A percentile compares a stretch with the other conserved stretches of the same genome.
phyloP scores from a whole-genome alignment of 2,113 vertebrate genomes.

The Dromiciops gliroides region DNA sequence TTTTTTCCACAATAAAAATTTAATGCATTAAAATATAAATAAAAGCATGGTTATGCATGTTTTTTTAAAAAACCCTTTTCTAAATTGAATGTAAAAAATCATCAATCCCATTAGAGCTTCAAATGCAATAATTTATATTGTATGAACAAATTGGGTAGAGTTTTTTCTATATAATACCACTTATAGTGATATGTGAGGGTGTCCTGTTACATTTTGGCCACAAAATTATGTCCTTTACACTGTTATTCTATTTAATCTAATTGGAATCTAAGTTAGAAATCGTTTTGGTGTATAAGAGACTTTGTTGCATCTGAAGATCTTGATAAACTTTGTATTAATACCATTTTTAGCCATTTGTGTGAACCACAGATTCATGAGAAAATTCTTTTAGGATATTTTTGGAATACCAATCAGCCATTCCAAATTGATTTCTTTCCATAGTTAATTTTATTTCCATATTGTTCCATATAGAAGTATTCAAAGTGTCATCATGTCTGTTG shows the following conservation, averaged over 20 bases:
- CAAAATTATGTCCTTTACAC: background rate
- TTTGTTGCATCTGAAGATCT: constrained; percentile 1
- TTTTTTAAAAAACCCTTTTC: background rate
- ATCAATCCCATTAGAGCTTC: constrained; percentile 43
- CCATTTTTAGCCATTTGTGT: background rate
- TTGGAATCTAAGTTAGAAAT: constrained; percentile 42
- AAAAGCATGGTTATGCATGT: background rate
- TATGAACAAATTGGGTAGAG: constrained; percentile 35
- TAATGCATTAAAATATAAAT: background rate
- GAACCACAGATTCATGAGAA: constrained; percentile 42
- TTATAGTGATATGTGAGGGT: constrained; percentile 3
- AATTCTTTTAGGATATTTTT: constrained; percentile 46
- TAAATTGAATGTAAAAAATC: constrained; percentile 52
- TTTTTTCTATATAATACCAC: background rate
- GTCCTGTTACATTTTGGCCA: constrained; percentile 1
- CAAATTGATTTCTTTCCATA: constrained; percentile 33
- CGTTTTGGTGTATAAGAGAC: constrained; percentile 41
- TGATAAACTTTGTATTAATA: constrained; percentile 43
- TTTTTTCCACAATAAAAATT: background rate
- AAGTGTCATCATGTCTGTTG: background rate
- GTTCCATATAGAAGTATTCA: constrained; percentile 31
- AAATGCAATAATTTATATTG: constrained; percentile 25
- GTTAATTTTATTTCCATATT: constrained; percentile 27
- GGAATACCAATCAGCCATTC: constrained; percentile 54
- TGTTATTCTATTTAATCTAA: constrained; percentile 47